Conservation (phyloP, 2,888 invertebrate genomes). For the Protula sp. region DNA sequence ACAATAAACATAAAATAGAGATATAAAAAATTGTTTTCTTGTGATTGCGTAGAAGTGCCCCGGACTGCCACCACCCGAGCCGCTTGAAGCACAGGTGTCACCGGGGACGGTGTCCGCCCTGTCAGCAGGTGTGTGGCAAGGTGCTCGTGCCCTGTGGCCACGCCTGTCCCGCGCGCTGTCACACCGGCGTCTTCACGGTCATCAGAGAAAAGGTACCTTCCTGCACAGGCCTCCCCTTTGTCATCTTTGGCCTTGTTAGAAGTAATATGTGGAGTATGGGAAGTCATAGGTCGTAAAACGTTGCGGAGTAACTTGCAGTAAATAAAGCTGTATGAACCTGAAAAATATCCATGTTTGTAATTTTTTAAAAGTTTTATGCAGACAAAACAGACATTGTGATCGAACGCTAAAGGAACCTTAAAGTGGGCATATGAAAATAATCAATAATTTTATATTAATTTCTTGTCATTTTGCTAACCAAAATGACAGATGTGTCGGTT, state of each 20-base stretch:
- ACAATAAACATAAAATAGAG: neutral
- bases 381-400: too few species aligned
- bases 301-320: too few species aligned
- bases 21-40: too few species aligned
- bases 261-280: neutral
- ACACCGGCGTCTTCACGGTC: slow-evolving; percentile 40
- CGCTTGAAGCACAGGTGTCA: slow-evolving; percentile 63
- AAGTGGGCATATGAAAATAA: too few species aligned
- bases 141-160: slow-evolving; percentile 38
- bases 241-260: too few species aligned
- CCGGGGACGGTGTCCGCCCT: slow-evolving; percentile 68
- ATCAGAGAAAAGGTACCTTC: slow-evolving; percentile 42
- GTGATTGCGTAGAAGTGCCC: slow-evolving; percentile 60
- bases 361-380: too few species aligned
- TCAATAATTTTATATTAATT: too few species aligned
- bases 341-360: too few species aligned
- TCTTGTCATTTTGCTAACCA: too few species aligned
- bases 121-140: slow-evolving; percentile 67
- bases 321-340: too few species aligned
- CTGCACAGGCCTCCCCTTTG: slow-evolving; percentile 6
- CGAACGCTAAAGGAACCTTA: too few species aligned
- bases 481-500: too few species aligned
- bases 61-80: slow-evolving; percentile 76
- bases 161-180: slow-evolving; percentile 41
- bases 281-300: neutral